Conservation (phyloP, 2,113 vertebrate genomes). For the Sinocyclocheilus anshuiensis region DNA sequence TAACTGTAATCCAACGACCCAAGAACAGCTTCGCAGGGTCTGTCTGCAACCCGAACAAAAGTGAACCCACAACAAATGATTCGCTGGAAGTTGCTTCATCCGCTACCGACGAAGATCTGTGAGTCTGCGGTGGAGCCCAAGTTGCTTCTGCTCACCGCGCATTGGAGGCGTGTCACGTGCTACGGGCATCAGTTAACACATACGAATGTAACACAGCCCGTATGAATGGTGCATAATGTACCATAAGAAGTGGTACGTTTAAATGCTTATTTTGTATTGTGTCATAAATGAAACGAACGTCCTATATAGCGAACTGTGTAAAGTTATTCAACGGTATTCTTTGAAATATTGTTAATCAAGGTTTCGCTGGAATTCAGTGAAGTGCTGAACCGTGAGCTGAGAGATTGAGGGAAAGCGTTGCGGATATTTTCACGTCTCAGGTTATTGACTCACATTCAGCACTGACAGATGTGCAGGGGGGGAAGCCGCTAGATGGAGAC, state of each 20-base stretch:
- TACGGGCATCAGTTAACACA: constrained; percentile 54
- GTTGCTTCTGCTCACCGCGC: constrained; percentile 49
- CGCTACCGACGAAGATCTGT: constrained; percentile 51
- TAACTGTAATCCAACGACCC: constrained; percentile 2
- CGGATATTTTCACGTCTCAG: constrained; percentile 21
- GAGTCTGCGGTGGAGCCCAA: constrained; percentile 52
- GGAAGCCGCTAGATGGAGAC: constrained; percentile 66
- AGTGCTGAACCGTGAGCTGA: constrained; percentile 31
- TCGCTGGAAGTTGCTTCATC: constrained; percentile 46
- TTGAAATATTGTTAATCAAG: not conserved
- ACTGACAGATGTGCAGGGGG: not conserved
- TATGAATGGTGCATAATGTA: not conserved
- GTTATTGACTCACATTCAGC: constrained; percentile 23
- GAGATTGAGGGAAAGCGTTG: not conserved
- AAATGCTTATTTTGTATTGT: not conserved
- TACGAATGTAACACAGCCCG: constrained; percentile 41
- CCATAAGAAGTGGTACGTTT: not conserved
- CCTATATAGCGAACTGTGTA: not conserved
- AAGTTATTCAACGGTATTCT: not conserved
- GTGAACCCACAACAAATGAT: constrained; percentile 51
- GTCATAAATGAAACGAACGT: not conserved
- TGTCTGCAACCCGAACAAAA: not conserved
- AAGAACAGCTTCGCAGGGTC: not conserved
- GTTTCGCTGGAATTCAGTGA: not conserved
- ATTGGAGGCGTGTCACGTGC: constrained; percentile 59